These are phyloP conservation scores for Ophioderma brevispina DNA, from an alignment of 35 echinoderm and acorn worm species.

Conservation along the genomic window DNA sequence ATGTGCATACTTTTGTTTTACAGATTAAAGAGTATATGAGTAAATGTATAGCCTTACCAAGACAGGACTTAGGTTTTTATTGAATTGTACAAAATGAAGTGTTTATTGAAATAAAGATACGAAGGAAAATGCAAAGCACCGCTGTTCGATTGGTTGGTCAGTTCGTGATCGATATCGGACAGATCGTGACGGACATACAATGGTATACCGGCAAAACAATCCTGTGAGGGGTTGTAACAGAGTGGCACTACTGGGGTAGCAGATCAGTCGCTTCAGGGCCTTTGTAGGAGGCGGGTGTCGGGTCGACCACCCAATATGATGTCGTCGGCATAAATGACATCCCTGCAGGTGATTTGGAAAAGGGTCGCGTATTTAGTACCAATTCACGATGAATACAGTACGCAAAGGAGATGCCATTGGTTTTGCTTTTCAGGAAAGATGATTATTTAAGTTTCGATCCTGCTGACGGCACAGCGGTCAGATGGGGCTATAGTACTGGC, in stretches of 20 bases:
- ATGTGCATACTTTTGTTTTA: no score
- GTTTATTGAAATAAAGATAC: no score
- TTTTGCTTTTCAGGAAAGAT: neutral
- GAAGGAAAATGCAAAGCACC: neutral
- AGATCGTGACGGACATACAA: neutral
- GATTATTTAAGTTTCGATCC: neutral
- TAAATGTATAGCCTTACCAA: no score
- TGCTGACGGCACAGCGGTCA: neutral
- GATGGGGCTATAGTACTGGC: neutral
- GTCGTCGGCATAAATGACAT: neutral
- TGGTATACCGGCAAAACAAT: neutral
- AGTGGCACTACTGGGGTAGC: neutral
- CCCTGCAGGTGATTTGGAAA: neutral
- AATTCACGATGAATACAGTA: neutral
- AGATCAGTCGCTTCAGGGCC: neutral
- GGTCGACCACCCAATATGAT: neutral
- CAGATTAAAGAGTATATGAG: no score
- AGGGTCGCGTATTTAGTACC: neutral
- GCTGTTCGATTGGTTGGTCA: neutral
- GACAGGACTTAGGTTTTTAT: no score
- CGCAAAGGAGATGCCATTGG: neutral
- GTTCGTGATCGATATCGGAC: neutral
- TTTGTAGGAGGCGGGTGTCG: neutral
- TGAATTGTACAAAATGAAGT: no score
- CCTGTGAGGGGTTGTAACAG: neutral